Evolutionary conservation across 2,113 vertebrate genomes (phyloP).

Genomic region (Egretta garzetta): DNA sequence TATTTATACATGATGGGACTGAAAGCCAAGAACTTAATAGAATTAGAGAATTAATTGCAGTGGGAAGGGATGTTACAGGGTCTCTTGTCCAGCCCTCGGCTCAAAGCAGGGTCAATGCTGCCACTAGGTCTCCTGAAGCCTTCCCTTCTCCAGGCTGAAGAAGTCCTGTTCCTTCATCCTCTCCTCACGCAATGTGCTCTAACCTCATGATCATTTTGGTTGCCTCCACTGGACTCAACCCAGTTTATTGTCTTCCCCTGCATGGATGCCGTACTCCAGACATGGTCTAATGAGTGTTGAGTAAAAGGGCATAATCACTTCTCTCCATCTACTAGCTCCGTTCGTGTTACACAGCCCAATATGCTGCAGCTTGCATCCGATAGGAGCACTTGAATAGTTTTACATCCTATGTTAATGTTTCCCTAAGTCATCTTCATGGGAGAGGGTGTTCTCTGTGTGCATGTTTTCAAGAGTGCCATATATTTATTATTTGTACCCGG

Average conservation of each 20-base stretch:
- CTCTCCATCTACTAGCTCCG: fast-evolving
- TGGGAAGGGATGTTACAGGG: background rate
- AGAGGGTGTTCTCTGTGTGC: background rate
- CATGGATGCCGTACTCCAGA: background rate
- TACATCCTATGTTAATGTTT: background rate
- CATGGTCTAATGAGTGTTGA: background rate
- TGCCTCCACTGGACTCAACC: background rate
- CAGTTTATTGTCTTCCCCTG: background rate
- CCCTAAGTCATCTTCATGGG: background rate
- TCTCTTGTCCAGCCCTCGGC: background rate
- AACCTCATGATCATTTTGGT: background rate
- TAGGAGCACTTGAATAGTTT: background rate
- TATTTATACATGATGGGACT: background rate
- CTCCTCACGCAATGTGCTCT: background rate
- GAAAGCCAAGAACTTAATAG: background rate
- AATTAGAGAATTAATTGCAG: background rate
- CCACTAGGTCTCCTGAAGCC: background rate
- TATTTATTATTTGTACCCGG: background rate
- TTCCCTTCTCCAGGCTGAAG: background rate
- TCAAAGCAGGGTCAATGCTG: background rate
- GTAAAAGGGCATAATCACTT: background rate
- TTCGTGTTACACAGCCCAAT: background rate
- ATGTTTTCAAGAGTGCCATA: background rate
- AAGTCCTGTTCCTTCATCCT: background rate
- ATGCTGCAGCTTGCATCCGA: background rate